Percentiles rank a stretch among this genome's conserved stretches.
Evolutionary conservation across 2,888 invertebrate genomes (phyloP).

Genomic region (Venusia cambrica): DNA sequence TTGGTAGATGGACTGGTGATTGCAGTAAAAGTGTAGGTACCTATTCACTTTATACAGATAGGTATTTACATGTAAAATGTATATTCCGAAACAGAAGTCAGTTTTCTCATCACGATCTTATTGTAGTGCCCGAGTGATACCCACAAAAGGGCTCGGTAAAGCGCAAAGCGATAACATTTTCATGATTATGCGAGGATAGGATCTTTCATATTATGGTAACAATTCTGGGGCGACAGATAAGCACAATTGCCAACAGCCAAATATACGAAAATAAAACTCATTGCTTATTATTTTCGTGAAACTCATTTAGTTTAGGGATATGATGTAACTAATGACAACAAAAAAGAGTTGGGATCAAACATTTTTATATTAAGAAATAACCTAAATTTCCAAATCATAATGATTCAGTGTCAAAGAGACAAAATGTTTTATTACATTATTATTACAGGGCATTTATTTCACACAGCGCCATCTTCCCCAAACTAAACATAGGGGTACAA

Average conservation of each 20-base stretch:
- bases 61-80: constrained; percentile 30
- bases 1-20: too few relatives aligned
- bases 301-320: constrained; percentile 15
- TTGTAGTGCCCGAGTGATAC: constrained; percentile 50
- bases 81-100: constrained; percentile 37
- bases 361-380: too few relatives aligned
- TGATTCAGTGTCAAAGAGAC: too few relatives aligned
- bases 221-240: constrained; percentile 15
- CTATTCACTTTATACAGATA: too few relatives aligned
- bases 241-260: constrained; percentile 15
- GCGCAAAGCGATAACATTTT: constrained; percentile 57
- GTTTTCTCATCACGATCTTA: constrained; percentile 39
- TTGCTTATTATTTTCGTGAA: constrained; percentile 9
- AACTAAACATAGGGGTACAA: too few relatives aligned
- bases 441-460: too few relatives aligned
- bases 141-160: constrained; percentile 55
- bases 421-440: too few relatives aligned
- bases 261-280: constrained; percentile 13
- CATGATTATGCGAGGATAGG: constrained; percentile 55
- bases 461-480: too few relatives aligned
- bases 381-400: too few relatives aligned
- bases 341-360: too few relatives aligned
- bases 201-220: constrained; percentile 43
- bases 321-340: constrained; percentile 5
- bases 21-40: too few relatives aligned